Base-by-base conservation (phyloP, 53 echinoderm and acorn worm species). In the Glandiceps talaboti region DNA sequence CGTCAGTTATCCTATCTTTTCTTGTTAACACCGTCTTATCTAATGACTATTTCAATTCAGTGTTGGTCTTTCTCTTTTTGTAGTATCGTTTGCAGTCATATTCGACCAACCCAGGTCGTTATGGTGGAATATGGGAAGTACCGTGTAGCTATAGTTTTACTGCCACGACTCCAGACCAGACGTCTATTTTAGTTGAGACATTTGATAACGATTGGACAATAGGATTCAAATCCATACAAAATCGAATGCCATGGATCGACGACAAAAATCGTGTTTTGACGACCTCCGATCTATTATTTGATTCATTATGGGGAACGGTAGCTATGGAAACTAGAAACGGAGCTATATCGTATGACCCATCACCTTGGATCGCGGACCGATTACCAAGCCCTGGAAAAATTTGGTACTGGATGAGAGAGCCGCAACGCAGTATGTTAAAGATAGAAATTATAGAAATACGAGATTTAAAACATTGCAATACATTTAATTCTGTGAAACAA, bases 391-490 rank as follows among this genome's bases (percentile, higher is more conserved):
- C 32, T 27, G 84, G 84, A 28, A 45, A 79, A 26, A 88, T 92
- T 14, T 92, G 93, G 93, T 92, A 92, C 83, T 92, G 93, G 93
- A 31, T 92, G 27, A 45, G 90, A 75, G 93, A 92, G 78, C 90
- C 90, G 1, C 74, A 83, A 29, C 76, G 85, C 75, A 20, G 64
- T 45, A 45, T 20, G 64, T 45, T 20, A 45, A 6, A n/a, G n/a
- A n/a, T n/a, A n/a, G n/a, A n/a, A n/a, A n/a, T n/a, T n/a, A n/a
- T n/a, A n/a, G n/a, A n/a, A n/a, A n/a, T n/a, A n/a, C n/a, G n/a
- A n/a, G n/a, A n/a, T n/a, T n/a, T n/a, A n/a, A n/a, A n/a, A n/a
- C n/a, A n/a, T n/a, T n/a, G n/a, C n/a, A n/a, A n/a, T n/a, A n/a
- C n/a, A n/a, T n/a, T n/a, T n/a, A n/a, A n/a, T n/a, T n/a, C n/a